A percentile compares a stretch with the other conserved stretches of the same genome.
phyloP scores from a whole-genome alignment of 2,797 vertebrate species.

The Rhynchonycteris naso region DNA sequence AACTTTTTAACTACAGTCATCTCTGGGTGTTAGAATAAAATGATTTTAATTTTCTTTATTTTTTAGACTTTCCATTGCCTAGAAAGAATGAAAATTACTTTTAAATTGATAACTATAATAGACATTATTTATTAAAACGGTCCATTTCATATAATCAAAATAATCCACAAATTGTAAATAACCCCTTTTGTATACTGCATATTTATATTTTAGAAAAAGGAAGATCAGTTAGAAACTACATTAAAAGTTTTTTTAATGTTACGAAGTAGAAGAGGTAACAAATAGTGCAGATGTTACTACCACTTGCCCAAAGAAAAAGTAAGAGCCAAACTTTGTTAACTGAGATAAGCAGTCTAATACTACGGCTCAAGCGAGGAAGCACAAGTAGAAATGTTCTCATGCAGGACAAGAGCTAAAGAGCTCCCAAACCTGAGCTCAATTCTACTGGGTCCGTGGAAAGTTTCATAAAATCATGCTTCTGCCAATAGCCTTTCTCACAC shows the following conservation, averaged over 20 bases:
- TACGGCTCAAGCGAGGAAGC: background rate
- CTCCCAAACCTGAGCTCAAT: background rate
- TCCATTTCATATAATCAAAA: conserved; percentile 27
- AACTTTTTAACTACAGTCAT: background rate
- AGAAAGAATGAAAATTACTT: conserved; percentile 48
- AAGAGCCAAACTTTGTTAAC: background rate
- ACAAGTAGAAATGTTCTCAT: background rate
- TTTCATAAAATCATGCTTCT: background rate
- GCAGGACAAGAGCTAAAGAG: background rate
- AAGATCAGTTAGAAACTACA: conserved; percentile 28
- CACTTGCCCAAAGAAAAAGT: background rate
- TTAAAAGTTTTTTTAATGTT: background rate
- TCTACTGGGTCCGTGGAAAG: background rate
- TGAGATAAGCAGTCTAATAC: background rate
- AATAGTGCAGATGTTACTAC: background rate
- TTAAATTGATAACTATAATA: background rate
- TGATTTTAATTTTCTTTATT: conserved; percentile 37
- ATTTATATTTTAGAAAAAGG: conserved; percentile 10
- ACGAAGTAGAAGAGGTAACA: conserved; percentile 21
- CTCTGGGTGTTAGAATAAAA: conserved; percentile 14
- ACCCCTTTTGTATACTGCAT: background rate
- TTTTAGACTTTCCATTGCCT: conserved; percentile 38
- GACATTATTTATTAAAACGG: conserved; percentile 13
- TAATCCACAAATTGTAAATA: background rate
- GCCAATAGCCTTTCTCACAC: background rate